Evolutionary conservation across 2,113 vertebrate genomes (phyloP).

Genomic region (Columba janthina): DNA sequence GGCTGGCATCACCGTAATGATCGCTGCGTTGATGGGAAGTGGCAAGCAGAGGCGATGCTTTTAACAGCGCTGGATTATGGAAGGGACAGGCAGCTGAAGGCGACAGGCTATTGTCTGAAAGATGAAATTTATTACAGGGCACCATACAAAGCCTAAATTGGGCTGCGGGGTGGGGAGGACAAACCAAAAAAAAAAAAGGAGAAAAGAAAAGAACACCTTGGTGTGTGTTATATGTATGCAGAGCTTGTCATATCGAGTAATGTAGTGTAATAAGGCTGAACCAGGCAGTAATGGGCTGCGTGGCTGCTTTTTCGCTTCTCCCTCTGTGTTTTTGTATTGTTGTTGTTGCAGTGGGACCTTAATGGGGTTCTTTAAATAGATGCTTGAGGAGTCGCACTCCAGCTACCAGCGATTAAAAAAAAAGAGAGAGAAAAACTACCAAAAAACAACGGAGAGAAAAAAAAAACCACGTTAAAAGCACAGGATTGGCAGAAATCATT

Average conservation of each 20-base stretch:
- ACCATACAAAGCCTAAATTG: constrained; percentile 31
- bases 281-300: constrained; percentile 12
- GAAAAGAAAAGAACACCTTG: neutral
- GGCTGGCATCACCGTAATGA: neutral
- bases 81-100: constrained; percentile 17
- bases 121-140: constrained; percentile 35
- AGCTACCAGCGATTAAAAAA: neutral
- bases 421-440: neutral
- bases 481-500: constrained; percentile 63
- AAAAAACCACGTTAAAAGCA: neutral
- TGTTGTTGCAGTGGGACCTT: neutral
- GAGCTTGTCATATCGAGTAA: constrained; percentile 26
- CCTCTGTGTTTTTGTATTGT: neutral
- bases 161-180: neutral
- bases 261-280: constrained; percentile 17
- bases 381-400: neutral
- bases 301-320: neutral
- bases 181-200: neutral
- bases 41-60: neutral
- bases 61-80: neutral
- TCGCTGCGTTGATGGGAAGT: neutral
- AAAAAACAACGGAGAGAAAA: no score
- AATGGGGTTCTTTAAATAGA: constrained; percentile 42
- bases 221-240: constrained; percentile 44
- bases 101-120: constrained; percentile 1